phyloP scores from a whole-genome alignment of 2,113 vertebrate species.

The Ailuropoda melanoleuca region DNA sequence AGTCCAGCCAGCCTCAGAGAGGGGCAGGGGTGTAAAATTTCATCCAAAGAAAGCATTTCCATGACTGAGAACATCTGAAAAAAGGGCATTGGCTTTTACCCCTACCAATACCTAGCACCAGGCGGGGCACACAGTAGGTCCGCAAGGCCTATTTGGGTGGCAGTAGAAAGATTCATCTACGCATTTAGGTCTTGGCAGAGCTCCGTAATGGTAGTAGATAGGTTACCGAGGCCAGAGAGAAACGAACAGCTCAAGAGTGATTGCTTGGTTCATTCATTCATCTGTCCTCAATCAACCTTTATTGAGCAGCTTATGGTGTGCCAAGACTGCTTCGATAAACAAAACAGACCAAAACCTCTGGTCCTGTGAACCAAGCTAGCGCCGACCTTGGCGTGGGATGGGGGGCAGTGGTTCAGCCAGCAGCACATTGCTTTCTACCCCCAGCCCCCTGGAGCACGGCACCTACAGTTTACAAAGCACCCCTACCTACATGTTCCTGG shows the following conservation, averaged over 20 bases:
- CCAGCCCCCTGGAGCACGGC: rapidly evolving
- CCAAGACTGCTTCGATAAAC: background rate
- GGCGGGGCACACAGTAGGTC: background rate
- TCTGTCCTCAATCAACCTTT: background rate
- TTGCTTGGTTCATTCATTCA: background rate
- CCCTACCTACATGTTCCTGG: background rate
- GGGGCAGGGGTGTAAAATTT: background rate
- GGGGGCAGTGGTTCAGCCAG: background rate
- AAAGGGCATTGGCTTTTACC: background rate
- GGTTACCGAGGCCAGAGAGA: background rate
- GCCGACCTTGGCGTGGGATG: background rate
- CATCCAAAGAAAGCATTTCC: background rate
- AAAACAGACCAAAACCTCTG: background rate
- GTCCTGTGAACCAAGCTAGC: background rate
- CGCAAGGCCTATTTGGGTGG: background rate
- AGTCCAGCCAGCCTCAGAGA: background rate
- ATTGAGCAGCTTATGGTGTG: background rate
- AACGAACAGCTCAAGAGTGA: background rate
- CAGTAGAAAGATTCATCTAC: background rate
- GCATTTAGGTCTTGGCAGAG: background rate
- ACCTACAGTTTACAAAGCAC: background rate
- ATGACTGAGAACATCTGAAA: background rate
- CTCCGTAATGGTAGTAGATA: background rate
- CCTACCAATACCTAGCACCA: background rate
- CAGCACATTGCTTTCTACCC: background rate